Conservation (phyloP, 2,113 vertebrate genomes). For the Cryptoleucopteryx plumbea region DNA sequence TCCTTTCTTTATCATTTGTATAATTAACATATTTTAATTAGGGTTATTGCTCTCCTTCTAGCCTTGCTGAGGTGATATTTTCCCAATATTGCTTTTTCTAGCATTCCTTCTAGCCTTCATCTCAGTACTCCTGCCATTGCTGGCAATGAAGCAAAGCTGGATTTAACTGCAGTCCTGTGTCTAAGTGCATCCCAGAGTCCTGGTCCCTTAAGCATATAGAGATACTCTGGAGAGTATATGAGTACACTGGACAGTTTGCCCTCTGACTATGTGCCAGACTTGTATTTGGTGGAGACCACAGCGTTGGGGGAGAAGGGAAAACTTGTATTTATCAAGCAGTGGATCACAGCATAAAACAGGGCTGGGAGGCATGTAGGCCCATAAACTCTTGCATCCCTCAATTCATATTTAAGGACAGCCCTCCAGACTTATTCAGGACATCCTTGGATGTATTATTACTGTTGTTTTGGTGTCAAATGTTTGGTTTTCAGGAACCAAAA, state of each 20-base stretch:
- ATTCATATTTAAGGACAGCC: neutral
- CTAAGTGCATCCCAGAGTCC: neutral
- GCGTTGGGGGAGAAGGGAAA: neutral
- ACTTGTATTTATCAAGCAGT: neutral
- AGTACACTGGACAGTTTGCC: neutral
- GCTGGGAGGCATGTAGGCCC: neutral
- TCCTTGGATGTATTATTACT: neutral
- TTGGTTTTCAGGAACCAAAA: neutral
- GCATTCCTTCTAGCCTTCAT: neutral
- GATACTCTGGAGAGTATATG: neutral
- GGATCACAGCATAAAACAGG: neutral
- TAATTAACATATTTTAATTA: neutral
- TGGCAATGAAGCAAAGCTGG: neutral
- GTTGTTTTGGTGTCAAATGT: neutral
- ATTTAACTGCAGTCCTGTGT: neutral
- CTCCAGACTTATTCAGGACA: neutral
- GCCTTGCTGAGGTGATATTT: neutral
- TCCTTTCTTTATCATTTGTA: neutral
- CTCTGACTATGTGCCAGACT: neutral
- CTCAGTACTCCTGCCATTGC: neutral
- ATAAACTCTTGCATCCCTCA: neutral
- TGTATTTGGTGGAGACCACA: neutral
- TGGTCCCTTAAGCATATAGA: neutral
- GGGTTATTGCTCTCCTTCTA: neutral
- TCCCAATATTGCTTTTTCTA: neutral